Conservation (phyloP, 2,888 invertebrate species). For the Pollenia angustigena region DNA sequence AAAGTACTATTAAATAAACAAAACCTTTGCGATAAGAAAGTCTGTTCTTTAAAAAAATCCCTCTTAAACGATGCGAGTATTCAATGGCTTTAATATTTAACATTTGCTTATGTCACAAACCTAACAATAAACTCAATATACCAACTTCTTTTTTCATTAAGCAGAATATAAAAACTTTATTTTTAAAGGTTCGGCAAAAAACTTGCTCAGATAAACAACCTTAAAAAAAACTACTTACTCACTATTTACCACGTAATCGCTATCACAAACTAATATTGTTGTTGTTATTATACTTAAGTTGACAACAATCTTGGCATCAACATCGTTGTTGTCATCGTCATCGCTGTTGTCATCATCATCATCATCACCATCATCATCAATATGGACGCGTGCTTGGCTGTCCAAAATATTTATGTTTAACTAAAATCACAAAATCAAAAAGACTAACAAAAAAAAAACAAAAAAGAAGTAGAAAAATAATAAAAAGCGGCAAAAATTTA, state of each 20-base stretch:
- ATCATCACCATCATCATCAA: conserved; percentile 47
- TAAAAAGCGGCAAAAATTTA: conserved; percentile 45
- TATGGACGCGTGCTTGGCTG: conserved; percentile 58
- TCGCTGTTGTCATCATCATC: conserved; percentile 28
- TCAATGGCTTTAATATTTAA: no score
- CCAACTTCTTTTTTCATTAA: not conserved
- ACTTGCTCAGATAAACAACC: not conserved
- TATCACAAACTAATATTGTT: conserved; percentile 42
- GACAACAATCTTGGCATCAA: conserved; percentile 59
- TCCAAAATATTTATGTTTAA: conserved; percentile 60
- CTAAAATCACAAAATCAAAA: conserved; percentile 41
- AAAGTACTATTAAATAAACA: no score
- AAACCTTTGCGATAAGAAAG: no score
- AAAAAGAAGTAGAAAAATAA: not conserved
- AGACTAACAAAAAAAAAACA: not conserved
- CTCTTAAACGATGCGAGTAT: no score
- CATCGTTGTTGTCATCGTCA: conserved; percentile 29
- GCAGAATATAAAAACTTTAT: conserved; percentile 2
- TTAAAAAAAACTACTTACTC: conserved; percentile 27
- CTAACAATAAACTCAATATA: not conserved
- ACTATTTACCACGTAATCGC: conserved; percentile 65
- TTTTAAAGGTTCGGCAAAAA: conserved; percentile 24
- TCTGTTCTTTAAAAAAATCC: no score
- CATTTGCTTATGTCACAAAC: conserved; percentile 6
- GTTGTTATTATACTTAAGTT: conserved; percentile 47